Evolutionary conservation across 2,113 vertebrate species (phyloP).

Genomic region (Egretta garzetta): DNA sequence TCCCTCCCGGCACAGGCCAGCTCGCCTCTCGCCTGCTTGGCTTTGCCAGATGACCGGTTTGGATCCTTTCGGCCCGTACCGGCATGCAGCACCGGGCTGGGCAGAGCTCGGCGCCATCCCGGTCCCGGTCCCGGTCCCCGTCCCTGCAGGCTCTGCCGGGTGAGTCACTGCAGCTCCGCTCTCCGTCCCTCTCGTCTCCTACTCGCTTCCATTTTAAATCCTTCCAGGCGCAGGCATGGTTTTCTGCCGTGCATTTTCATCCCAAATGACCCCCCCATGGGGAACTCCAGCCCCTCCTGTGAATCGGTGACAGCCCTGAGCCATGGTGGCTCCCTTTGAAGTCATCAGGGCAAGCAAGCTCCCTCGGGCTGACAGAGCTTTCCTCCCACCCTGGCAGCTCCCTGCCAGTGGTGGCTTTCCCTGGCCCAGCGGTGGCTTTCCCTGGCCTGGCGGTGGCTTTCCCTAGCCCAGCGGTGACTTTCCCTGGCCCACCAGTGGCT

Average conservation of each 20-base stretch:
- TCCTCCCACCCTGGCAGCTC: not conserved
- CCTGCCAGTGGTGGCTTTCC: not conserved
- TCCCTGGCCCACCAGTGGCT: not conserved
- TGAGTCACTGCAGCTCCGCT: not conserved
- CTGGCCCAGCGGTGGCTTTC: not conserved
- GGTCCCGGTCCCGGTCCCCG: accelerated
- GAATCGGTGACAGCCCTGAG: too few species aligned
- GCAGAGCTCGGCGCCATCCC: not conserved
- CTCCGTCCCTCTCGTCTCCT: not conserved
- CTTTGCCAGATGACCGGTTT: accelerated
- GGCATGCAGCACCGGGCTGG: accelerated
- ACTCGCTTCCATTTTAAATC: not conserved
- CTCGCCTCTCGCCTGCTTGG: not conserved
- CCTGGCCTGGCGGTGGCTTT: not conserved
- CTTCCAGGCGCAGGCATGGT: accelerated
- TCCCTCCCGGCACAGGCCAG: not conserved
- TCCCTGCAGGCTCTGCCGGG: not conserved
- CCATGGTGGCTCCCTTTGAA: not conserved
- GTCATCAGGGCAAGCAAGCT: not conserved
- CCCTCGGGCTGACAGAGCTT: not conserved
- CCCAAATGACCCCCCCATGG: not conserved
- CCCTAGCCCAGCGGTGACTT: not conserved
- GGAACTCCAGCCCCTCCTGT: not conserved
- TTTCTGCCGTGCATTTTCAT: not conserved
- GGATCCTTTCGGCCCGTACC: accelerated